phyloP scores from a whole-genome alignment of 2,113 vertebrate species.

The Reinhardtius hippoglossoides region DNA sequence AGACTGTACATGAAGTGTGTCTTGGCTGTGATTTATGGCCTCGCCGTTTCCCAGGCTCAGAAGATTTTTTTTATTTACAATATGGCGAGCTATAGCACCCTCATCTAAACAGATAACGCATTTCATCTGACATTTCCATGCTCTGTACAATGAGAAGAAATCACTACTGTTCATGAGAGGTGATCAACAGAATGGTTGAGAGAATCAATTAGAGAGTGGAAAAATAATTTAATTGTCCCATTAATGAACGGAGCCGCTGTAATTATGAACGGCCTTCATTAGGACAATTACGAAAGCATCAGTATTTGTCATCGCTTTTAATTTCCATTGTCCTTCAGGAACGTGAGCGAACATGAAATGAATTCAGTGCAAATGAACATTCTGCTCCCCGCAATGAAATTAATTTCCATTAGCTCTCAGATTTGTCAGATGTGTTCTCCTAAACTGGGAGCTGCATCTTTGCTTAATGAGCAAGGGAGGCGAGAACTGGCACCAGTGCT shows the following conservation, averaged over 20 bases:
- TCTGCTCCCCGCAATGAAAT: slow-evolving; percentile 26
- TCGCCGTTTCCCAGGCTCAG: slow-evolving; percentile 1
- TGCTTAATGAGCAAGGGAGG: slow-evolving; percentile 11
- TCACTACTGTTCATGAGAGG: slow-evolving; percentile 40
- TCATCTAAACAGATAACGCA: slow-evolving; percentile 39
- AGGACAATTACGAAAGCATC: slow-evolving; percentile 72
- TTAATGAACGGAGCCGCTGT: slow-evolving; percentile 63
- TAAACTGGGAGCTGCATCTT: slow-evolving; percentile 29
- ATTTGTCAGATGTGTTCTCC: slow-evolving; percentile 3
- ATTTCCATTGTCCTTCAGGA: slow-evolving; percentile 55
- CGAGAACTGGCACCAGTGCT: not conserved
- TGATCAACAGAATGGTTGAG: slow-evolving; percentile 57
- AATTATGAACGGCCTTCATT: slow-evolving; percentile 74
- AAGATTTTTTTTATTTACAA: slow-evolving; percentile 44
- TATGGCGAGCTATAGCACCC: not conserved
- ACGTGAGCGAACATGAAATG: slow-evolving; percentile 42
- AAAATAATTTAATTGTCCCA: slow-evolving; percentile 67
- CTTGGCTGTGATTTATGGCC: slow-evolving; percentile 33
- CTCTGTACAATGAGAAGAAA: slow-evolving; percentile 18
- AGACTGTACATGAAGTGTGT: not conserved
- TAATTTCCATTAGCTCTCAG: not conserved
- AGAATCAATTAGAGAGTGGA: slow-evolving; percentile 72
- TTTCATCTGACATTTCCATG: slow-evolving; percentile 56
- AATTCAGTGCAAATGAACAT: slow-evolving; percentile 49
- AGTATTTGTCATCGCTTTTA: slow-evolving; percentile 62